Percentiles rank a stretch among this genome's conserved stretches.
These are phyloP conservation scores for Lottia scabra DNA, from an alignment of 2,888 invertebrate species.

Conservation along the genomic window DNA sequence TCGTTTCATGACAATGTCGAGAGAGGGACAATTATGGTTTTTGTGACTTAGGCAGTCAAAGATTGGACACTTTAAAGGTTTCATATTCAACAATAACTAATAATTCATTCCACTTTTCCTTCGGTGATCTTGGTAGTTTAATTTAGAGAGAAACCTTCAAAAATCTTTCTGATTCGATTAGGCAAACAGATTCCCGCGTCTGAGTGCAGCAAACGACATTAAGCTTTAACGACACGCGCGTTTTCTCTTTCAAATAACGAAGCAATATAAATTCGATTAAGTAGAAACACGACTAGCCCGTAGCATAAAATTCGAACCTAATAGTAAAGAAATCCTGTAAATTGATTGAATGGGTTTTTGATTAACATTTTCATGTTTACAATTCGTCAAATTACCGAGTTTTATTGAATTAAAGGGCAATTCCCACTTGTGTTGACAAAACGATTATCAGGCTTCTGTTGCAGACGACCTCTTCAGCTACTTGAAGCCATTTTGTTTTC, in stretches of 20 bases:
- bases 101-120: too few species aligned
- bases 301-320: slow-evolving; percentile 44
- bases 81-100: too few species aligned
- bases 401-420: slow-evolving; percentile 34
- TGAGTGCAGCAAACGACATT: slow-evolving; percentile 18
- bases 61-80: too few species aligned
- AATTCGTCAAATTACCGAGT: slow-evolving; percentile 38
- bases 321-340: slow-evolving; percentile 38
- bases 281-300: slow-evolving; percentile 22
- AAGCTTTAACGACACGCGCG: neutral
- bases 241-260: neutral
- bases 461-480: slow-evolving; percentile 3
- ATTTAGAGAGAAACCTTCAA: slow-evolving; percentile 14
- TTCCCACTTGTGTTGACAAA: slow-evolving; percentile 17
- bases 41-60: too few species aligned
- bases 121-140: neutral
- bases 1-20: too few species aligned
- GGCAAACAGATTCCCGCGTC: slow-evolving; percentile 20
- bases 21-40: too few species aligned
- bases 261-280: slow-evolving; percentile 20
- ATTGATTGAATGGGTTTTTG: slow-evolving; percentile 44
- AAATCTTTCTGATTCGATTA: slow-evolving; percentile 14
- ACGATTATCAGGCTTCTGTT: slow-evolving; percentile 16
- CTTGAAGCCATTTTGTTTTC: slow-evolving; percentile 3
- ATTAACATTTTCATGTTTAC: slow-evolving; percentile 42